Conservation (phyloP, 1,140 invertebrate genomes). For the Bombyx mandarina region DNA sequence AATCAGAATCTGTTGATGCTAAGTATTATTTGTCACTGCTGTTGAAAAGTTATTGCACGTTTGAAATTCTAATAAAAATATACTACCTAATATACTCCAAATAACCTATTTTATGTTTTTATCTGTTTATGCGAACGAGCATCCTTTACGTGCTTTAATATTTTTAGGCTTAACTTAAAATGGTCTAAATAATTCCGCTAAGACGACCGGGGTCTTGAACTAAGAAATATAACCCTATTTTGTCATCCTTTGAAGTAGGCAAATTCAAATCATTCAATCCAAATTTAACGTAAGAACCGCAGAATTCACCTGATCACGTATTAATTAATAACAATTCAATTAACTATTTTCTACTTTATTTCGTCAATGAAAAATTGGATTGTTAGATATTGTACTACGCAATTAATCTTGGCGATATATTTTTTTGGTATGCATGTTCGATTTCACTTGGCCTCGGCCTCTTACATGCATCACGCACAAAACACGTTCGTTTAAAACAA, state of each 20-base stretch:
- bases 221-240: too few species aligned
- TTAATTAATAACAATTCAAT: neutral
- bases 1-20: neutral
- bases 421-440: constrained; percentile 15
- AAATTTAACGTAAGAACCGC: too few species aligned
- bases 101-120: too few species aligned
- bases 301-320: neutral
- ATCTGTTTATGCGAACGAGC: too few species aligned
- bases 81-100: too few species aligned
- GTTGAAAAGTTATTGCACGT: too few species aligned
- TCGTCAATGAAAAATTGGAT: neutral
- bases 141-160: neutral
- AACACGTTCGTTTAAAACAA: neutral
- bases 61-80: too few species aligned
- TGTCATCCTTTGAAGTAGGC: too few species aligned
- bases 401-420: too few species aligned
- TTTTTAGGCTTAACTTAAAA: neutral
- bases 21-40: neutral
- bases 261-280: too few species aligned
- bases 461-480: constrained; percentile 27
- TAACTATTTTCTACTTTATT: neutral
- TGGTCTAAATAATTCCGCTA: too few species aligned
- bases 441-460: constrained; percentile 59
- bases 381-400: neutral
- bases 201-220: too few species aligned